Percentiles rank a stretch among this genome's conserved stretches.
phyloP scores from a whole-genome alignment of 2,797 vertebrate genomes.

The Amazona finschi region DNA sequence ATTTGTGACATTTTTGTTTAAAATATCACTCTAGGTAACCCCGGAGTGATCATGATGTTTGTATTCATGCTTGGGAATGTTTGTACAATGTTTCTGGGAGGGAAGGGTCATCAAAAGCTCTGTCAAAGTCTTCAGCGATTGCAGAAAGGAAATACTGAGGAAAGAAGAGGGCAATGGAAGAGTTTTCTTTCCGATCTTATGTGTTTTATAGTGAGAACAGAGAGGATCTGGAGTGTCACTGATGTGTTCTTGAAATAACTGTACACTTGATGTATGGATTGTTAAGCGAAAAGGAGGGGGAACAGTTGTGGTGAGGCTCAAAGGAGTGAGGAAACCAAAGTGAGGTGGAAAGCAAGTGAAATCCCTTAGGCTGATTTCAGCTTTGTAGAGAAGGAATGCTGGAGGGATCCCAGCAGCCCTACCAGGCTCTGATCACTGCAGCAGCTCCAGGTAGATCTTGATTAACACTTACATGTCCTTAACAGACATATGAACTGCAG shows the following conservation, averaged over 20 bases:
- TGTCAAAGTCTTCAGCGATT: not conserved
- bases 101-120: not conserved
- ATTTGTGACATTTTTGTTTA: constrained; percentile 37
- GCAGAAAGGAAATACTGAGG: not conserved
- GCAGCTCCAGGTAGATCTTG: not conserved
- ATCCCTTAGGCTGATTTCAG: not conserved
- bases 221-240: not conserved
- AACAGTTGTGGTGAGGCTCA: not conserved
- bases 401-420: not conserved
- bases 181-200: not conserved
- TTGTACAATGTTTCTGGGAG: not conserved
- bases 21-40: constrained; percentile 4
- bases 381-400: not conserved
- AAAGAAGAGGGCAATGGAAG: not conserved
- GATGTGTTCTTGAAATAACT: not conserved
- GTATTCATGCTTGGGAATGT: not conserved
- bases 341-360: not conserved
- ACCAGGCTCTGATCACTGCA: not conserved
- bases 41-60: not conserved
- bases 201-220: not conserved
- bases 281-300: not conserved
- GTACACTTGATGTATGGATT: not conserved
- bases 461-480: not conserved
- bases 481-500: not conserved
- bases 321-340: not conserved